These are phyloP conservation scores for Temnopleurus reevesii DNA, from an alignment of 53 echinoderm and acorn worm species.

Conservation along the genomic window DNA sequence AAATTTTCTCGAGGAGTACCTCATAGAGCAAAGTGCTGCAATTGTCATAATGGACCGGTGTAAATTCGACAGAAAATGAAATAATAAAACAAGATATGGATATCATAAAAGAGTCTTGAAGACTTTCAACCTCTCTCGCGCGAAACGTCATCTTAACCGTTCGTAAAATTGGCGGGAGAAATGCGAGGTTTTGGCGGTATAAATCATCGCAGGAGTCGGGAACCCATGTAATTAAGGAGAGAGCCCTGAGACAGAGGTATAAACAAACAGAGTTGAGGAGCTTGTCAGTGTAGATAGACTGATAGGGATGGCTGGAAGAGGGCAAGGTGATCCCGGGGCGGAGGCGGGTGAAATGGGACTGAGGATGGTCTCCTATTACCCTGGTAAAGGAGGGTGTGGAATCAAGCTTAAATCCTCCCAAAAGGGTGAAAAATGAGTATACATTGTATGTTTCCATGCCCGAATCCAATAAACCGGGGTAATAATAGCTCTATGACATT, in stretches of 20 bases:
- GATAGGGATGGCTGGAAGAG: neutral
- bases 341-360: neutral
- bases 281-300: constrained; percentile 11
- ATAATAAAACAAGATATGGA: neutral
- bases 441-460: too few relatives aligned
- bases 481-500: too few relatives aligned
- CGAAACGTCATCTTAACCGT: too few relatives aligned
- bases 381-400: too few relatives aligned
- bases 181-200: neutral
- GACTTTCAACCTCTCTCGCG: neutral
- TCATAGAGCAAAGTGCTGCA: neutral
- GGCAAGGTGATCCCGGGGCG: neutral
- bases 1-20: neutral
- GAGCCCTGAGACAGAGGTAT: constrained; percentile 31
- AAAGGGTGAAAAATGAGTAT: too few relatives aligned
- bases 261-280: constrained; percentile 27
- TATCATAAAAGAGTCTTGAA: neutral
- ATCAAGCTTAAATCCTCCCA: too few relatives aligned
- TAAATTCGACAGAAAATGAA: neutral
- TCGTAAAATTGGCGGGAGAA: neutral
- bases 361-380: neutral
- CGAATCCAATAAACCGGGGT: too few relatives aligned
- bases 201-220: constrained; percentile 24
- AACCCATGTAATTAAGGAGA: constrained; percentile 49
- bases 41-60: neutral